Conservation (phyloP, 1,140 invertebrate genomes). For the Ylistrum balloti region DNA sequence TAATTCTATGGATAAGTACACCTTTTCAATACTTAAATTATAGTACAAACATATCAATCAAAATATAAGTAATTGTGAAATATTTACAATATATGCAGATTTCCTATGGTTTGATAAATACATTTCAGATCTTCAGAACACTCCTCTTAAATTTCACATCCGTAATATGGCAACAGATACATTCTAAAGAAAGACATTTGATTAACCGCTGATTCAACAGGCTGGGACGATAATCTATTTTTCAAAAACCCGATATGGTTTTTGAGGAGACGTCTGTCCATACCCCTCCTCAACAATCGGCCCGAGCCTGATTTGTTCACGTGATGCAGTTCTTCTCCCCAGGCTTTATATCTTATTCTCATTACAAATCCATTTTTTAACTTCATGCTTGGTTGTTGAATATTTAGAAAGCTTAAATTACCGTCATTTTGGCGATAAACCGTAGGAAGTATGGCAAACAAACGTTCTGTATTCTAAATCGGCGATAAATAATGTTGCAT, state of each 20-base stretch:
- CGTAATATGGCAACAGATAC: not conserved
- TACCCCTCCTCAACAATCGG: not conserved
- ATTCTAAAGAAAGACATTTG: not conserved
- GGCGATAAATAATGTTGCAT: slow-evolving; percentile 26
- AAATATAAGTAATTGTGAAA: not conserved
- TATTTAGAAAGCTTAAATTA: slow-evolving; percentile 40
- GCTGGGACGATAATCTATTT: slow-evolving; percentile 27
- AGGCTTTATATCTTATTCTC: not conserved
- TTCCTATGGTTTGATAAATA: not conserved
- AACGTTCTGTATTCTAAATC: not conserved
- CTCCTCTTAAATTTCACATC: not conserved
- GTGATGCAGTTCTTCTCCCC: not conserved
- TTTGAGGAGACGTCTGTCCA: slow-evolving; percentile 3
- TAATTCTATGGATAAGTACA: too few species aligned
- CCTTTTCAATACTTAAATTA: too few species aligned
- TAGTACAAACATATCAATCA: not conserved
- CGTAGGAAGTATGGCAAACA: slow-evolving; percentile 32
- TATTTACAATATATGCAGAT: not conserved
- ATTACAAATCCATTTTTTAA: slow-evolving; percentile 29
- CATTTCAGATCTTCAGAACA: not conserved
- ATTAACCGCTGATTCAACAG: slow-evolving; percentile 32
- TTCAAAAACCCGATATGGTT: slow-evolving; percentile 34
- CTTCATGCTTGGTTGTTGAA: slow-evolving; percentile 25
- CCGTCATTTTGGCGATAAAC: slow-evolving; percentile 38
- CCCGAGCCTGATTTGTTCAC: not conserved